Conservation (phyloP, 2,888 invertebrate species). For the Euclidia mi region DNA sequence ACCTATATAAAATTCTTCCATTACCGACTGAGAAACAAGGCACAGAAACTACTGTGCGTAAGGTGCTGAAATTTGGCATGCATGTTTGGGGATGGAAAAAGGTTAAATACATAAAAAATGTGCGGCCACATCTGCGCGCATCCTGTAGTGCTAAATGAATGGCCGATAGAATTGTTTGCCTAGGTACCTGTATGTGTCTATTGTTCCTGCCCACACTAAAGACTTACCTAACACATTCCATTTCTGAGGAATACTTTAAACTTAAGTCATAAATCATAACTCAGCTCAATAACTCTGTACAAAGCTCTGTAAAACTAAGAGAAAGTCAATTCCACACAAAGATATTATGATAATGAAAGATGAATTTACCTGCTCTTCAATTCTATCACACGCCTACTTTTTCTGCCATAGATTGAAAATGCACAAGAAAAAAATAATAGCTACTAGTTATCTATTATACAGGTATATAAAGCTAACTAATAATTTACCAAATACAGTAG, state of each 20-base stretch:
- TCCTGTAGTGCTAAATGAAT: no score
- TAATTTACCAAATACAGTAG: no score
- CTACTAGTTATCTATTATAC: neutral
- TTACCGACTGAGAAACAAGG: no score
- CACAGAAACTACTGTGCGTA: no score
- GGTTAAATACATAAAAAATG: no score
- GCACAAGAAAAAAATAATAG: constrained; percentile 13
- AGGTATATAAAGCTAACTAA: no score
- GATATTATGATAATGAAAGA: constrained; percentile 39
- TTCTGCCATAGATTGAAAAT: constrained; percentile 5
- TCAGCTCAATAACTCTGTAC: constrained; percentile 62
- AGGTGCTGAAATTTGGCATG: no score
- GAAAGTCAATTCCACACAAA: constrained; percentile 38
- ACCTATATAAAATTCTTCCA: no score
- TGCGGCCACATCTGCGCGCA: no score
- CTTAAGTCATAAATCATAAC: constrained; percentile 64
- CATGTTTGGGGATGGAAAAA: no score
- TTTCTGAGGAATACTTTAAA: constrained; percentile 52
- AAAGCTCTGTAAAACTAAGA: constrained; percentile 53
- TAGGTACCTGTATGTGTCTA: neutral
- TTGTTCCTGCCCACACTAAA: constrained; percentile 11
- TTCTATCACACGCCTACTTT: neutral
- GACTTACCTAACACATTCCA: constrained; percentile 41
- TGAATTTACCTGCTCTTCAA: constrained; percentile 11
- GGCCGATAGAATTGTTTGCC: no score